Percentiles rank a stretch among this genome's conserved stretches.
phyloP scores from a whole-genome alignment of 2,113 vertebrate genomes.

The Hyperoodon ampullatus region DNA sequence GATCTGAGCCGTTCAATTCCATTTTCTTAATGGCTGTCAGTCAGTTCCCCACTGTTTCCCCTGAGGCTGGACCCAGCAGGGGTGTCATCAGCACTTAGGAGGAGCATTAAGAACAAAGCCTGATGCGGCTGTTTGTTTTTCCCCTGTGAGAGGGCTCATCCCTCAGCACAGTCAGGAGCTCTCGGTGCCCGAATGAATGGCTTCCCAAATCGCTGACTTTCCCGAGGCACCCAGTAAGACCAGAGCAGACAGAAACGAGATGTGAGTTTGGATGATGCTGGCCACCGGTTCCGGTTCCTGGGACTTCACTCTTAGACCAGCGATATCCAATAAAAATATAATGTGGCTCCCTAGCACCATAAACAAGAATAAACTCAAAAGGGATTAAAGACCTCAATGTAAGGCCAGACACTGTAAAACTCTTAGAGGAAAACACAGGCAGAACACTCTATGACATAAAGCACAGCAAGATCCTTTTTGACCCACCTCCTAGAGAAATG shows the following conservation, averaged over 20 bases:
- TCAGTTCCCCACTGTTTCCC: conserved; percentile 74
- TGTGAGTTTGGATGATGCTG: neutral
- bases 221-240: neutral
- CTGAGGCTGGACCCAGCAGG: conserved; percentile 64
- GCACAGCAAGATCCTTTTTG: too few relatives aligned
- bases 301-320: neutral
- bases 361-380: too few relatives aligned
- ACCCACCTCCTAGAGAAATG: too few relatives aligned
- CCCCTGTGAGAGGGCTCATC: neutral
- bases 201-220: conserved; percentile 15
- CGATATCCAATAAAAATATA: neutral
- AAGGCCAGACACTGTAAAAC: too few relatives aligned
- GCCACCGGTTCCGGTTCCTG: neutral
- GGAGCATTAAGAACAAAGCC: conserved; percentile 67
- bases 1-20: conserved; percentile 56
- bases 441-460: too few relatives aligned
- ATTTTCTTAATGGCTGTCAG: conserved; percentile 77
- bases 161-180: conserved; percentile 46
- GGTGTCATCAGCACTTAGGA: conserved; percentile 46
- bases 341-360: neutral
- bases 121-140: conserved; percentile 61
- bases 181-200: neutral
- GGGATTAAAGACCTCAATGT: too few relatives aligned
- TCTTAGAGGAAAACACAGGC: too few relatives aligned
- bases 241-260: neutral